Base-by-base conservation (phyloP, 2,797 vertebrate species). In the Propithecus deckenii region DNA sequence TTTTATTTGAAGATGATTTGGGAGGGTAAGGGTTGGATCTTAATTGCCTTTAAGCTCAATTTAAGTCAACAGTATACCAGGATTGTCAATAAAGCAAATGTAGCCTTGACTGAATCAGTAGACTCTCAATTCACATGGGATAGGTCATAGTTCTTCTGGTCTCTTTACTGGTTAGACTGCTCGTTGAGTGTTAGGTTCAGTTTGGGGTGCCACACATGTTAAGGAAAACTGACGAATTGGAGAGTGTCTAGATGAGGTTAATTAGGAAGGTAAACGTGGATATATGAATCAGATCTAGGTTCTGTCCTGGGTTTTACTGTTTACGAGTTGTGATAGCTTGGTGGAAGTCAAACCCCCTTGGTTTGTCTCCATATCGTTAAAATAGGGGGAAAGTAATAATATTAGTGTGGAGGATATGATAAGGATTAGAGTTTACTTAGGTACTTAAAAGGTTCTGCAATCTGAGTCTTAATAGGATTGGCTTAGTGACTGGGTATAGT, bases 1-100 rank as follows among this genome's bases (percentile, higher is more conserved):
- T 74, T 92, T 94, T 67, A 85, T 89, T 94, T 96, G 50, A 90
- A 78, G 72, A 59, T 92, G 38, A 76, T 90, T 92, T 90, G 72
- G 46, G n/a, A 89, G 59, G 13, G 11, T n/a, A 86, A 43, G 12
- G 59, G 4, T 78, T 90, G 23, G 46, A 85, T 63, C 46, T 86
- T 97, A 89, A 89, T 92, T 94, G 35, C 30, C 52, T 87, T 94
- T 93, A 93, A 65, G 25, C 30, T 95, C 59, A 91, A 0, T 92
- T 88, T 83, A 79, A 95, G n/a, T 25, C 38, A 84, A 0, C 69
- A 69, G 43, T 43, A 59, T 86, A 78, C 41, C 20, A 59, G 18
- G 52, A 48, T 83, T 89, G 22, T 86, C 59, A 93, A 7, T 71
- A 65, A 95, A 95, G 50, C 41, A 46, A 75, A 59, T 59, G 89